These are phyloP conservation scores for Drosophila merina DNA, from an alignment of 2,888 invertebrate genomes.

Conservation along the genomic window DNA sequence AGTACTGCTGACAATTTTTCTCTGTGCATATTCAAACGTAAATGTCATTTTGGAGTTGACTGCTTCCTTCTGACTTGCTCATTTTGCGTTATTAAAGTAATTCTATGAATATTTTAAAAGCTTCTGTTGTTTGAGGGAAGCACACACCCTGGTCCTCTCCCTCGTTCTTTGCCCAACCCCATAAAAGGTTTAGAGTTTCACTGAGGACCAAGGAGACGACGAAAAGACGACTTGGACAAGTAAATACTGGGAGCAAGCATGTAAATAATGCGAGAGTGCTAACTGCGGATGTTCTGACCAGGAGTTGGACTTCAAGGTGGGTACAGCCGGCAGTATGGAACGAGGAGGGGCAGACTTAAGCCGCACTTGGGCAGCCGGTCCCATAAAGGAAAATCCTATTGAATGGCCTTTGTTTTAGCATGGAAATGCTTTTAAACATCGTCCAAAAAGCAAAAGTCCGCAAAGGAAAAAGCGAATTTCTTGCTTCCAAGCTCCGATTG, in stretches of 20 bases:
- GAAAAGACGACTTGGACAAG: slow-evolving; percentile 48
- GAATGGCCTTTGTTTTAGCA: slow-evolving; percentile 65
- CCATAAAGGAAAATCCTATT: slow-evolving; percentile 51
- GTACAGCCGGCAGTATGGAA: too few species aligned
- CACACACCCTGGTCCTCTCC: background rate
- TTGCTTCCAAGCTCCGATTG: slow-evolving; percentile 26
- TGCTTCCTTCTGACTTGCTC: slow-evolving; percentile 58
- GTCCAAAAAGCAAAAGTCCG: slow-evolving; percentile 39
- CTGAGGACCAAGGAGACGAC: slow-evolving; percentile 40
- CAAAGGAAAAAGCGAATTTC: slow-evolving; percentile 15
- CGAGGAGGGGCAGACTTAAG: slow-evolving; percentile 38
- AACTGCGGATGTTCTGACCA: slow-evolving; percentile 17
- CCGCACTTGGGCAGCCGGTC: slow-evolving; percentile 69
- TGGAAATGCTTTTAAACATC: slow-evolving; percentile 73
- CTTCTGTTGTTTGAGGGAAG: slow-evolving; percentile 34
- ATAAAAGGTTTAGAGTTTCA: slow-evolving; percentile 75
- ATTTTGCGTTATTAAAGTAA: slow-evolving; percentile 77
- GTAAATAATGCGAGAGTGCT: slow-evolving; percentile 57
- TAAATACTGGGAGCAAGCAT: slow-evolving; percentile 54
- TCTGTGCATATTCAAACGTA: too few species aligned
- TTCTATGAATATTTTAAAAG: slow-evolving; percentile 77
- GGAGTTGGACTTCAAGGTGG: slow-evolving; percentile 8
- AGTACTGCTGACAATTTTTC: too few species aligned
- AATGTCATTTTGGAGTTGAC: too few species aligned
- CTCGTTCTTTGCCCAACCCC: background rate